Conservation (phyloP, 2,113 vertebrate genomes). For the Sula dactylatra region DNA sequence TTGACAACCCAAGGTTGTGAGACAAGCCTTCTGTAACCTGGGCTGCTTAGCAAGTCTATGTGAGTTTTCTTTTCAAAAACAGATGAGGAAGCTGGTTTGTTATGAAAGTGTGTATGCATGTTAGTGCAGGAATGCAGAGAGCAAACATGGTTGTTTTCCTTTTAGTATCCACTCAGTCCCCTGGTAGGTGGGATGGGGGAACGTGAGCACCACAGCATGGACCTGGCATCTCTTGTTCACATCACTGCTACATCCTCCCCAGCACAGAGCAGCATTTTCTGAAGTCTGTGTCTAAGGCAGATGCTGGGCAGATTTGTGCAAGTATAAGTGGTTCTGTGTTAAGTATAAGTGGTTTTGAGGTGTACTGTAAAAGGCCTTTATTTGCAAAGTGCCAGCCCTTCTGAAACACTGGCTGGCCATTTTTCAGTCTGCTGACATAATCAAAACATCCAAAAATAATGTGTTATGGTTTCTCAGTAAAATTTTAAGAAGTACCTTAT, state of each 20-base stretch:
- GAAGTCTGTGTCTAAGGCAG: not conserved
- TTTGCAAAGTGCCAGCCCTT: not conserved
- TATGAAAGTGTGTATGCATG: not conserved
- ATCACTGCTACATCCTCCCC: not conserved
- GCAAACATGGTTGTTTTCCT: not conserved
- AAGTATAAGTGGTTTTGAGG: not conserved
- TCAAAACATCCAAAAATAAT: not conserved
- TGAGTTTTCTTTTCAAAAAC: not conserved
- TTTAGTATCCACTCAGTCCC: not conserved
- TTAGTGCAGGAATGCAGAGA: not conserved
- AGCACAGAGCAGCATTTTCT: not conserved
- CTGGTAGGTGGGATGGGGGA: not conserved
- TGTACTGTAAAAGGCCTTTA: not conserved
- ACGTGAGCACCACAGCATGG: accelerated
- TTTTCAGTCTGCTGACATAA: not conserved
- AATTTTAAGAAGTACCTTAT: not conserved
- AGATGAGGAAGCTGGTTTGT: not conserved
- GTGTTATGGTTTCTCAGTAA: not conserved
- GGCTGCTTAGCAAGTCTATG: not conserved
- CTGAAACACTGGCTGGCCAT: not conserved
- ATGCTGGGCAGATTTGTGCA: not conserved
- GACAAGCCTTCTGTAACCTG: not conserved
- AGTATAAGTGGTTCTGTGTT: not conserved
- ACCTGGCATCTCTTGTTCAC: not conserved
- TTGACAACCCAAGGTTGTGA: not conserved